Evolutionary conservation across 2,113 vertebrate genomes (phyloP).

Genomic region (Orthonyx spaldingii): DNA sequence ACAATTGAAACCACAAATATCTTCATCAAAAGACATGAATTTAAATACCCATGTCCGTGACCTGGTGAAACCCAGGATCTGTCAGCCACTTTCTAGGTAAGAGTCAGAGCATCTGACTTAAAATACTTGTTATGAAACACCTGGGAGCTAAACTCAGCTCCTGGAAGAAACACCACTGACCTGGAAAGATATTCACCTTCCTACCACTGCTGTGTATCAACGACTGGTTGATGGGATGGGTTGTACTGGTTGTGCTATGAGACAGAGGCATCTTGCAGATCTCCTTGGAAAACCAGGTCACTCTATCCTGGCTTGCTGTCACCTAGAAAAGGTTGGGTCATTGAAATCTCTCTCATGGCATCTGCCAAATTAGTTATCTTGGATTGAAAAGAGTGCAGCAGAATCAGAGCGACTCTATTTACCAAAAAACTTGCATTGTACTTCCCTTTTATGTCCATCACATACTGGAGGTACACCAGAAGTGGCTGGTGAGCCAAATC

Average conservation of each 20-base stretch:
- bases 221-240: accelerated
- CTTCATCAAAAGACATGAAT: background rate
- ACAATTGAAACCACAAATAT: background rate
- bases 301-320: background rate
- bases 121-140: background rate
- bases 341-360: background rate
- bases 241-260: background rate
- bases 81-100: background rate
- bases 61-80: background rate
- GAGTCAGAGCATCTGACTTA: background rate
- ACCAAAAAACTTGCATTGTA: background rate
- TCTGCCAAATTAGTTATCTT: background rate
- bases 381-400: background rate
- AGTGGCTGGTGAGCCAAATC: background rate
- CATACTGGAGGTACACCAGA: background rate
- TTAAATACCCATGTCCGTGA: background rate
- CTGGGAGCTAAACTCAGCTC: background rate
- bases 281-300: background rate
- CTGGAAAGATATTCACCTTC: background rate
- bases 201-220: background rate
- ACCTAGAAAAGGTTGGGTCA: background rate
- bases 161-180: background rate
- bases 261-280: background rate
- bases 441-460: background rate
- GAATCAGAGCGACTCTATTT: background rate